Evolutionary conservation across 2,797 vertebrate species (phyloP), one percentile per base, ranked within the genome.

Genomic region (Poecilia wingei): DNA sequence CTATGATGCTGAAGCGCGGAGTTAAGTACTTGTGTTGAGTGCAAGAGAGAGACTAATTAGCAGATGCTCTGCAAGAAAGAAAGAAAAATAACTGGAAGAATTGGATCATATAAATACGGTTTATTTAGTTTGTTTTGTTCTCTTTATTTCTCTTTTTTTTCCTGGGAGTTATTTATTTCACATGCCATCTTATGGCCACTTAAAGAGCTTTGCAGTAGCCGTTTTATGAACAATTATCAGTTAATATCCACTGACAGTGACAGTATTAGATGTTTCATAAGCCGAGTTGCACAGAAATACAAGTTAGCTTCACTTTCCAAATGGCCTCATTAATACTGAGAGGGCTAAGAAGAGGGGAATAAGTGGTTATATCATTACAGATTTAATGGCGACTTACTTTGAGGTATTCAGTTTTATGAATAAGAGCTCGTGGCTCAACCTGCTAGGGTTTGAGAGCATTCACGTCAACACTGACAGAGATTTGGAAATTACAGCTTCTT

Each of bases 1-100:
- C 88, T 91, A 88, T 94, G 88, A 94, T 93, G 86, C 86, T 86
- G 86, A 87, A 91, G 75, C 78, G 64, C 8, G 14, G 86, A 53
- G 13, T 41, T 3, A 43, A 51, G 43, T 45, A 75, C 31, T 77
- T 13, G 31, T 69, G 45, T 71, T 75, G 61, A 68, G 72, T 43
- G 33, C 36, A 41, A 59, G 31, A 64, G 51, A 82, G 31, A 81
- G 76, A 89, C 81, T 79, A 5, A 18, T 72, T 36, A 14, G 49
- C 39, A 22, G 78, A 81, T 16, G 31, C 57, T 68, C 71, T 43
- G 76, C 57, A 72, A 46, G 36, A 28, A n/a, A 7, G 25, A 45
- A 10, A 28, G 43, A 45, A 43, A 45, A 66, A 66, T n/a, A 43
- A 73, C 70, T 84, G 77, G 47, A 80, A 81, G 20, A 53, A 79